Evolutionary conservation across 2,113 vertebrate species (phyloP).

Genomic region (Mustelus asterias): DNA sequence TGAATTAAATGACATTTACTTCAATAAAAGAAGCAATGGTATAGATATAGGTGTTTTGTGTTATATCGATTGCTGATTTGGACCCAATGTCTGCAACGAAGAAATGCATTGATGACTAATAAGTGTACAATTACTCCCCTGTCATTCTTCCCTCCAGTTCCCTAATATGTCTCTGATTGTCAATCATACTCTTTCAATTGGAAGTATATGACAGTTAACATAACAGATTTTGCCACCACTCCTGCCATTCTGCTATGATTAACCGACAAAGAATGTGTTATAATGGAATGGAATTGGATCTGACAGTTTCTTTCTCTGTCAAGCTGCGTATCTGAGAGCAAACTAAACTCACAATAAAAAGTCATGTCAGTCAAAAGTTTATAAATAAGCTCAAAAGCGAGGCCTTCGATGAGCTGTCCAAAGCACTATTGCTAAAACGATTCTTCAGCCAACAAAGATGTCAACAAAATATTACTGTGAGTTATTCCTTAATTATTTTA

Average conservation of each 20-base stretch:
- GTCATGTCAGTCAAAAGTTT: neutral
- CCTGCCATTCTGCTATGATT: neutral
- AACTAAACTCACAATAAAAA: neutral
- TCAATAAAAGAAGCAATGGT: constrained; percentile 27
- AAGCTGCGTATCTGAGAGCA: neutral
- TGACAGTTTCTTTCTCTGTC: neutral
- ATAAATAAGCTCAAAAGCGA: neutral
- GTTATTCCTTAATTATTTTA: neutral
- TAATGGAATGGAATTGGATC: neutral
- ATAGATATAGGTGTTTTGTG: neutral
- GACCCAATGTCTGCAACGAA: neutral
- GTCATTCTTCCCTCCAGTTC: neutral
- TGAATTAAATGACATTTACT: constrained; percentile 33
- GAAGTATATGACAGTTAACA: neutral
- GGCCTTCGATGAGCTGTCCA: neutral
- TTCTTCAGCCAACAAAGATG: neutral
- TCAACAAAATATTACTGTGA: neutral
- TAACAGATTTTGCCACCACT: neutral
- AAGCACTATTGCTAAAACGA: neutral
- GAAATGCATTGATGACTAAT: neutral
- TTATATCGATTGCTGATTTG: neutral
- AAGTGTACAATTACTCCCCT: neutral
- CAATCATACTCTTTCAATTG: neutral
- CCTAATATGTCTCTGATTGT: neutral
- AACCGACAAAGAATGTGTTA: neutral